These are phyloP conservation scores for Rattus rattus DNA, from an alignment of 2,113 vertebrate genomes.

Conservation along the genomic window DNA sequence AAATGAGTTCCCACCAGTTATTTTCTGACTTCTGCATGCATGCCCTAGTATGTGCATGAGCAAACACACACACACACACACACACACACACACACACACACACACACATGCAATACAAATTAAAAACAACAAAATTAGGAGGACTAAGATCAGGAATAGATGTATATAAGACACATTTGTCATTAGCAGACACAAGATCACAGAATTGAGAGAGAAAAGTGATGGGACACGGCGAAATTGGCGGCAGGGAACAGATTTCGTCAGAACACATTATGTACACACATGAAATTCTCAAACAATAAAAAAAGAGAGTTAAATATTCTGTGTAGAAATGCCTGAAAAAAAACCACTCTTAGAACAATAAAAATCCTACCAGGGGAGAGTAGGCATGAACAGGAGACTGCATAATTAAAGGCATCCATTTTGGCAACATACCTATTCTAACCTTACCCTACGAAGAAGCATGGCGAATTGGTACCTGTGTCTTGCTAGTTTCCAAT, in stretches of 20 bases:
- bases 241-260: neutral
- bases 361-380: neutral
- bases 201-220: neutral
- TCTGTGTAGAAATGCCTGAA: neutral
- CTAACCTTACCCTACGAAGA: neutral
- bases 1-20: neutral
- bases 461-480: neutral
- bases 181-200: neutral
- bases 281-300: neutral
- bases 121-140: neutral
- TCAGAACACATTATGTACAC: neutral
- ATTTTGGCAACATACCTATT: neutral
- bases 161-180: neutral
- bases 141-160: neutral
- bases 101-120: neutral
- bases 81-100: neutral
- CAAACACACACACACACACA: neutral
- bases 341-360: neutral
- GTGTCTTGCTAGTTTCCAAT: neutral
- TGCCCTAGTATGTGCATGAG: neutral
- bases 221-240: neutral
- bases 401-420: neutral
- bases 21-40: neutral
- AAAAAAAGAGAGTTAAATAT: neutral
- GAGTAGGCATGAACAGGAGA: neutral